Evolutionary conservation across 2,888 invertebrate species (phyloP), one percentile per base, ranked within the genome.

Genomic region (Biston stratarius): DNA sequence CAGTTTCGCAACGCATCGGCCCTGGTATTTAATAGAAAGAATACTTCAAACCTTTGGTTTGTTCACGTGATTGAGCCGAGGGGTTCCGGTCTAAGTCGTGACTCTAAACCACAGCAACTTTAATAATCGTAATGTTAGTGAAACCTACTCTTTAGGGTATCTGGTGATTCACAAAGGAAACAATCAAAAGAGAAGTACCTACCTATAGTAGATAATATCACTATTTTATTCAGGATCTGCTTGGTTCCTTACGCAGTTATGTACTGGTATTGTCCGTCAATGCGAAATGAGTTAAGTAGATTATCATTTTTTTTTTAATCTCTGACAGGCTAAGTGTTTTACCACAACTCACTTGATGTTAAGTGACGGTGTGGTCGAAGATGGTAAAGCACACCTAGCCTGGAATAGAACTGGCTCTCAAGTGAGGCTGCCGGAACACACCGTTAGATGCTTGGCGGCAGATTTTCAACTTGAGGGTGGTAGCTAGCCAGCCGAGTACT

Each of bases 21-120:
- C 72, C 73, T 76, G 78, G 74, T 75, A 77, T 77, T 77, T 74
- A 64, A 68, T 70, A 67, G 60, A 77, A 76, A 74, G 72, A 76
- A 72, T 67, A 67, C 59, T 56, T 51, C 73, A 52, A 58, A 72
- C 71, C 74, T 75, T 74, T 69, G 69, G 70, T 70, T 72, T 67
- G 57, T 67, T 64, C 64, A 71, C 65, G 70, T 67, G 62, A 70
- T 71, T 61, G 63, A 62, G 59, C 51, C 60, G 68, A 69, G 70
- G 71, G 66, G 66, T 63, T 74, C 47, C 67, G 69, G 64, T 69
- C 63, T 53, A 10, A 73, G 68, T 81, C 83, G 82, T 82, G 82
- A 83, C 77, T 74, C 62, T 60, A 64, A 73, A 75, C 74, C 75
- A 77, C 71, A 76, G 67, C 57, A 42, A 33, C 53, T 63, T 64